phyloP scores from a whole-genome alignment of 2,113 vertebrate genomes.

The Elgaria multicarinata region DNA sequence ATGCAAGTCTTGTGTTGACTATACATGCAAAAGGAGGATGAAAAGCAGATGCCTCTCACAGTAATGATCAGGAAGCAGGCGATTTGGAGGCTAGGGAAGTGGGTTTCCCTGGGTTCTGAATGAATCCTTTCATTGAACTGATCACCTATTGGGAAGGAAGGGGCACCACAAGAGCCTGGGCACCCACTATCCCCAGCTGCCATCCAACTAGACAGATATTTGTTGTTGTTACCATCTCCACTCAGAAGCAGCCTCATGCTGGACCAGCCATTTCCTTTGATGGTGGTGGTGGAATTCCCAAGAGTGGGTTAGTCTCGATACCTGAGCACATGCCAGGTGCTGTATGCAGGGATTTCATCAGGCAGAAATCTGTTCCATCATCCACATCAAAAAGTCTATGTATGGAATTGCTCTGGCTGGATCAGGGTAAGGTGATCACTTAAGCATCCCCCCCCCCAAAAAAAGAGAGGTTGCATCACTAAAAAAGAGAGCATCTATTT shows the following conservation, averaged over 20 bases:
- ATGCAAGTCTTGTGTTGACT: background rate
- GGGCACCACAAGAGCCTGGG: no score
- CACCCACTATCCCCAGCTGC: background rate
- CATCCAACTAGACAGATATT: background rate
- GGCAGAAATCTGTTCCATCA: background rate
- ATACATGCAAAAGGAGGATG: background rate
- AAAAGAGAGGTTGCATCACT: no score
- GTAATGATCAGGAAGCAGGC: background rate
- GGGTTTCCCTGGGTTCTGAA: background rate
- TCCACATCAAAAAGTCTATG: background rate
- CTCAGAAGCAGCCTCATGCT: background rate
- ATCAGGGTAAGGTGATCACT: background rate
- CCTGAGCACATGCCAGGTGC: background rate
- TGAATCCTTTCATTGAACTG: background rate
- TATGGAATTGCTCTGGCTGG: background rate
- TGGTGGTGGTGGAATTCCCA: background rate
- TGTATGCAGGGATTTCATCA: background rate
- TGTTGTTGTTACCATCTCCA: background rate
- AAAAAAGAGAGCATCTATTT: no score
- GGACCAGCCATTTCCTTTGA: background rate
- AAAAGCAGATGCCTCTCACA: background rate
- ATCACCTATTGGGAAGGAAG: background rate
- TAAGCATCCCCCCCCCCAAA: no score
- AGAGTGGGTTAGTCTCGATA: background rate
- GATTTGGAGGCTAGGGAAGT: background rate